These are phyloP conservation scores for Bos javanicus DNA, from an alignment of 2,113 vertebrate genomes.

Conservation along the genomic window DNA sequence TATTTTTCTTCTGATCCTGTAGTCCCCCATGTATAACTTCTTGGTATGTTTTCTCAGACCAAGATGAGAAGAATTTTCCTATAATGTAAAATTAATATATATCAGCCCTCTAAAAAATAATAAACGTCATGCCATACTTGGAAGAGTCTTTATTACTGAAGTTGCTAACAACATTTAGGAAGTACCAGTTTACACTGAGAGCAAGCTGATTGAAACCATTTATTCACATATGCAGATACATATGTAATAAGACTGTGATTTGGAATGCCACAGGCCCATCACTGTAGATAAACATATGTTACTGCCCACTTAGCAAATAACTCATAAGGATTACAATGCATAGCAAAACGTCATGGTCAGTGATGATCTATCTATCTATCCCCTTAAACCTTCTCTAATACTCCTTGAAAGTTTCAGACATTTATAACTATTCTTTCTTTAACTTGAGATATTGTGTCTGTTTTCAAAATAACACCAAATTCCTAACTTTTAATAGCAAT, in stretches of 20 bases:
- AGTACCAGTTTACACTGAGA: slow-evolving; percentile 22
- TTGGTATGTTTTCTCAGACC: slow-evolving; percentile 49
- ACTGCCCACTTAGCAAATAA: neutral
- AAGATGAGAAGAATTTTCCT: slow-evolving; percentile 44
- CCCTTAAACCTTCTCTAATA: neutral
- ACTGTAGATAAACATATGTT: neutral
- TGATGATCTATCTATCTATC: neutral
- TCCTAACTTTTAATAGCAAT: neutral
- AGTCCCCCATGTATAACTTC: neutral
- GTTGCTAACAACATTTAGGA: slow-evolving; percentile 18
- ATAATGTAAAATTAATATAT: slow-evolving; percentile 25
- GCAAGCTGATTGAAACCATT: slow-evolving; percentile 26
- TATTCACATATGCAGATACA: slow-evolving; percentile 38
- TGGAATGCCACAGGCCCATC: neutral
- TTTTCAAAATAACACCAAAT: slow-evolving; percentile 22
- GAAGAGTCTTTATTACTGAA: slow-evolving; percentile 29
- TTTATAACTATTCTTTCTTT: neutral
- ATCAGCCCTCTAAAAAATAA: slow-evolving; percentile 44
- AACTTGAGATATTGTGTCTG: neutral
- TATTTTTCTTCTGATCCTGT: neutral
- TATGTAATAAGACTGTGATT: neutral
- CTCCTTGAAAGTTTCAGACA: neutral
- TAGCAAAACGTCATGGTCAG: neutral
- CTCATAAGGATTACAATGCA: neutral
- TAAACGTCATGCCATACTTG: neutral